Conservation (phyloP, 2,888 invertebrate genomes). For the Teleiodes luculella region DNA sequence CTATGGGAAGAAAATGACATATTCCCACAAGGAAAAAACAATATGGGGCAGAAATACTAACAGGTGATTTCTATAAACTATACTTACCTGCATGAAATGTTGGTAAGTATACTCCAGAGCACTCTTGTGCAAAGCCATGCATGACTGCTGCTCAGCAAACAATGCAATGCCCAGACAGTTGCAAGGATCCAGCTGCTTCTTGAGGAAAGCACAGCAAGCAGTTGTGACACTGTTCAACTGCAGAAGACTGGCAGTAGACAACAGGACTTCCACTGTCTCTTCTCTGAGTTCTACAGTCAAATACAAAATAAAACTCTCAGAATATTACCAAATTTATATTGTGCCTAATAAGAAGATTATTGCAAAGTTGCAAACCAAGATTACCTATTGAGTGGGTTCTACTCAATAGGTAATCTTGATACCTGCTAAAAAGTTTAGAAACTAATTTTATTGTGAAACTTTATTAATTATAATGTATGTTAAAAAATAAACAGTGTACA, state of each 20-base stretch:
- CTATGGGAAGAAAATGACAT: too few relatives aligned
- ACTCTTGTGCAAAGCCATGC: constrained; percentile 86
- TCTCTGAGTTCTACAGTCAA: constrained; percentile 85
- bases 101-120: constrained; percentile 92
- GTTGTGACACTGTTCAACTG: constrained; percentile 91
- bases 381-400: too few relatives aligned
- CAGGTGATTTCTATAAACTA: background rate
- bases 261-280: constrained; percentile 92
- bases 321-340: too few relatives aligned
- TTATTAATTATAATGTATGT: too few relatives aligned
- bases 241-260: constrained; percentile 92
- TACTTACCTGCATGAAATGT: constrained; percentile 88
- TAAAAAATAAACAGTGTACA: background rate
- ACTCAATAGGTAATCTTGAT: too few relatives aligned
- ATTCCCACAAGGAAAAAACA: too few relatives aligned
- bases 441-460: too few relatives aligned
- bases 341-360: too few relatives aligned
- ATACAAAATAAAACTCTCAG: background rate
- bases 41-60: too few relatives aligned
- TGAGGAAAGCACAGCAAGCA: constrained; percentile 93
- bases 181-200: constrained; percentile 94
- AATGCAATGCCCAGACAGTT: constrained; percentile 96
- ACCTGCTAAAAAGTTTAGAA: too few relatives aligned
- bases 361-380: too few relatives aligned
- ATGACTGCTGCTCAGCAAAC: constrained; percentile 95